Conservation (phyloP, 2,797 vertebrate species). For the Micrastur ruficollis region DNA sequence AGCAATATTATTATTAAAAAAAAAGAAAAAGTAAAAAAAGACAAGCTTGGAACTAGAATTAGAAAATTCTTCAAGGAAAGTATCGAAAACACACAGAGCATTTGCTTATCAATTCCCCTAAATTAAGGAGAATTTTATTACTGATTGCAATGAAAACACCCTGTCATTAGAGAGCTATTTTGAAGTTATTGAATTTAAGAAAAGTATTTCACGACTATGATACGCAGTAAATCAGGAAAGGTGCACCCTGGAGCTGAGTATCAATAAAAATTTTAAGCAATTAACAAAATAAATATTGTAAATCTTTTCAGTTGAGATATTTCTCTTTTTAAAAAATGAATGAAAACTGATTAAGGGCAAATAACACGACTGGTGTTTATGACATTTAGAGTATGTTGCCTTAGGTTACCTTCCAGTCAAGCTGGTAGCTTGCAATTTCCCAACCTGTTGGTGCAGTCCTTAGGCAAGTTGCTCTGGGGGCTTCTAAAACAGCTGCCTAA, state of each 20-base stretch:
- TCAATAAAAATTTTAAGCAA: background rate
- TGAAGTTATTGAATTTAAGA: background rate
- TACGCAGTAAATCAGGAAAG: background rate
- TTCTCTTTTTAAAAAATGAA: background rate
- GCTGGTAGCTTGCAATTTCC: background rate
- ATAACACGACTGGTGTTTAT: background rate
- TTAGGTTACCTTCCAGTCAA: background rate
- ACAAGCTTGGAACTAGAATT: background rate
- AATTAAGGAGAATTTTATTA: constrained; percentile 9
- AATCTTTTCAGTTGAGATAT: background rate
- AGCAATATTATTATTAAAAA: background rate
- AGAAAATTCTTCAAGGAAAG: background rate
- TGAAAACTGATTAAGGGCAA: background rate
- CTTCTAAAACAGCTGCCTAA: background rate
- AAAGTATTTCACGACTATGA: background rate
- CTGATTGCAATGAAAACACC: background rate
- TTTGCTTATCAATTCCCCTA: background rate
- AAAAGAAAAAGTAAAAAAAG: background rate
- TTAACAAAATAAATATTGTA: background rate
- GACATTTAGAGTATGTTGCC: background rate
- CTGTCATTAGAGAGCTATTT: background rate
- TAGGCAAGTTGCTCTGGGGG: background rate
- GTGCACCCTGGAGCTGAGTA: background rate
- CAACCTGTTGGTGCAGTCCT: background rate
- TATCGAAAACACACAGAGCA: background rate